These are phyloP conservation scores for Tautogolabrus adspersus DNA, from an alignment of 2,113 vertebrate species.

Conservation along the genomic window DNA sequence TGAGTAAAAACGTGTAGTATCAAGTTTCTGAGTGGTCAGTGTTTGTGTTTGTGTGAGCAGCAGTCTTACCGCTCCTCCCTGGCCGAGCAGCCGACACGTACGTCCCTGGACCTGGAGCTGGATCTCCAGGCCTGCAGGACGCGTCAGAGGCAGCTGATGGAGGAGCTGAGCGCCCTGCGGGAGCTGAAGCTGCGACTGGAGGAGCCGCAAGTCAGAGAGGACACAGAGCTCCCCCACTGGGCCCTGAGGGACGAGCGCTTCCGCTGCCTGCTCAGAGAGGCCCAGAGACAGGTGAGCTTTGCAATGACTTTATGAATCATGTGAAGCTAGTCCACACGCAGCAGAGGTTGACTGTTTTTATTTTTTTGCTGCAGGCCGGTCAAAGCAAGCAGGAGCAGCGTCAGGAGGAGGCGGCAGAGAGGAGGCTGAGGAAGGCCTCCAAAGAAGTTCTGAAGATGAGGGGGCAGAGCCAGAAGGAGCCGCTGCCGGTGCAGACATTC, in stretches of 20 bases:
- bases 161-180: conserved; percentile 91
- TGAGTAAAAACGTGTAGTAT: not conserved
- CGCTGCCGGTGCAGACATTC: conserved; percentile 96
- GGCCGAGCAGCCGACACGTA: conserved; percentile 93
- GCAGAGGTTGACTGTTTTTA: not conserved
- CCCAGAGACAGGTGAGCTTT: conserved; percentile 92
- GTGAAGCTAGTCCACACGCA: rapidly evolving
- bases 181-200: conserved; percentile 94
- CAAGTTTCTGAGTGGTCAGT: not conserved
- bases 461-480: conserved; percentile 94
- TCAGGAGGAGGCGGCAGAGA: conserved; percentile 94
- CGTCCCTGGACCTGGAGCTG: conserved; percentile 99
- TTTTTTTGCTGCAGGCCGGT: conserved; percentile 82
- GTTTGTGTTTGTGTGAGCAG: conserved; percentile 60
- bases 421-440: conserved; percentile 95
- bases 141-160: conserved; percentile 93
- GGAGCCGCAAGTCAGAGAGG: conserved; percentile 88
- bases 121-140: conserved; percentile 98
- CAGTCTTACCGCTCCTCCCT: conserved; percentile 93
- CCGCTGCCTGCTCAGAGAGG: conserved; percentile 90
- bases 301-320: too few species aligned
- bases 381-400: conserved; percentile 94
- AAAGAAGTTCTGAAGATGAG: conserved; percentile 95
- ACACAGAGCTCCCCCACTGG: conserved; percentile 90
- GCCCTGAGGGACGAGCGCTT: conserved; percentile 94